A percentile compares a stretch with the other conserved stretches of the same genome.
Conservation (phyloP, 2,113 vertebrate species). For the Daubentonia madagascariensis region DNA sequence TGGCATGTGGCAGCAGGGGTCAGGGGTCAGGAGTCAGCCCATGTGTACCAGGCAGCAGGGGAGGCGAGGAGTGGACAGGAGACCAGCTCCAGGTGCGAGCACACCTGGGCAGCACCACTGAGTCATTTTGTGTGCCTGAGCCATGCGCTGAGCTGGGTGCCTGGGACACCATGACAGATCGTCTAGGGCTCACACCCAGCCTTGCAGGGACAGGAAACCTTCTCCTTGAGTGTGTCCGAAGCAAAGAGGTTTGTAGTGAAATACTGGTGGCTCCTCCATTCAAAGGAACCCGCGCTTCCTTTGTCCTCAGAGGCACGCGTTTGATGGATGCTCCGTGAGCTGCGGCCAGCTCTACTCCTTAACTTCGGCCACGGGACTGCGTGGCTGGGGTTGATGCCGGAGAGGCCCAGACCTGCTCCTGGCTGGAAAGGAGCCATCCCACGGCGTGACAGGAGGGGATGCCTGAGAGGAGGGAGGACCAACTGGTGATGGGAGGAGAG, state of each 20-base stretch:
- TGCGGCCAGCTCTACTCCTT: accelerated
- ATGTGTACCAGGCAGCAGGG: background rate
- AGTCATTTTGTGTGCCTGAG: accelerated
- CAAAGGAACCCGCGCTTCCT: background rate
- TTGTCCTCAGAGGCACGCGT: background rate
- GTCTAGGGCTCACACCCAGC: accelerated
- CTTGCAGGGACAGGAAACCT: background rate
- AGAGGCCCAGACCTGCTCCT: background rate
- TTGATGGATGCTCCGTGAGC: accelerated
- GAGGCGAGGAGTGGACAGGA: accelerated
- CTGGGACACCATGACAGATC: too few species aligned
- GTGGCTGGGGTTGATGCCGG: background rate
- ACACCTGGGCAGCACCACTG: accelerated
- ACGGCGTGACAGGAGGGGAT: background rate
- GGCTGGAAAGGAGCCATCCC: background rate
- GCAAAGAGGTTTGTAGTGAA: background rate
- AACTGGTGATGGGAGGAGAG: background rate
- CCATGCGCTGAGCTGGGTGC: accelerated
- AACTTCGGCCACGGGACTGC: background rate
- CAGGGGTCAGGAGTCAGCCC: too few species aligned
- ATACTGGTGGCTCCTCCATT: accelerated
- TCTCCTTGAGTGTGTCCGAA: accelerated
- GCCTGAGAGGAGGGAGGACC: background rate
- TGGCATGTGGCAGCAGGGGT: accelerated
- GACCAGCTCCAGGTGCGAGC: accelerated